Evolutionary conservation across 2,113 vertebrate genomes (phyloP).

Genomic region (Hassar affinis): DNA sequence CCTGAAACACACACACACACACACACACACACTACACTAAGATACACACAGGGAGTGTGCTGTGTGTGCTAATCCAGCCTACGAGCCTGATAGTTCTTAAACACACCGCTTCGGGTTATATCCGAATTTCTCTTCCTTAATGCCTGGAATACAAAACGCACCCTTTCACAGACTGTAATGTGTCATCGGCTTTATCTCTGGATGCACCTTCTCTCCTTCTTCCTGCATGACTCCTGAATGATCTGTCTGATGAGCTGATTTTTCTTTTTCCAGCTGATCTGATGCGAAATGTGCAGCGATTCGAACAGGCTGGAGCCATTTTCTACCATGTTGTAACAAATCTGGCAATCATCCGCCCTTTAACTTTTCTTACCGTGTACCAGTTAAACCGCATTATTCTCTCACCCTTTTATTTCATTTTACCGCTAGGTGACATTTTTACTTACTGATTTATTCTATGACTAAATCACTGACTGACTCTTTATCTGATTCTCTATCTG

Average conservation of each 20-base stretch:
- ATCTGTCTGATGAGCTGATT: not conserved
- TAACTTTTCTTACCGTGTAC: not conserved
- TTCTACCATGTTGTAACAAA: not conserved
- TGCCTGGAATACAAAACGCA: conserved; percentile 23
- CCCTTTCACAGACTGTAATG: conserved; percentile 21
- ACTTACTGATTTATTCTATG: not conserved
- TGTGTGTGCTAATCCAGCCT: conserved; percentile 51
- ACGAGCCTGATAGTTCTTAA: conserved; percentile 51
- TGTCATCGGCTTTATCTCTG: conserved; percentile 1
- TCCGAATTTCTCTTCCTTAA: conserved; percentile 22
- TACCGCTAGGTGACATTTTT: not conserved
- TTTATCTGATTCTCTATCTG: too few species aligned
- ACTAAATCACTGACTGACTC: not conserved
- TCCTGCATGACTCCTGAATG: not conserved
- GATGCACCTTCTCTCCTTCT: not conserved
- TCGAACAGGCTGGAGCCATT: not conserved
- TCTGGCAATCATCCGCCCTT: not conserved
- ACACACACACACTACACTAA: conserved; percentile 33
- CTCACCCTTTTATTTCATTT: not conserved
- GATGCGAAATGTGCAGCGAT: not conserved
- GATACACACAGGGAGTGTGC: conserved; percentile 35
- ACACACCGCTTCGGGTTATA: conserved; percentile 46
- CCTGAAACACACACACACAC: conserved; percentile 24
- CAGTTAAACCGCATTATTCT: not conserved
- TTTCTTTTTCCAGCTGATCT: not conserved